Percentiles rank a stretch among this genome's conserved stretches.
Conservation (phyloP, 2,797 vertebrate species). For the Sternarchorhynchus goeldii region DNA sequence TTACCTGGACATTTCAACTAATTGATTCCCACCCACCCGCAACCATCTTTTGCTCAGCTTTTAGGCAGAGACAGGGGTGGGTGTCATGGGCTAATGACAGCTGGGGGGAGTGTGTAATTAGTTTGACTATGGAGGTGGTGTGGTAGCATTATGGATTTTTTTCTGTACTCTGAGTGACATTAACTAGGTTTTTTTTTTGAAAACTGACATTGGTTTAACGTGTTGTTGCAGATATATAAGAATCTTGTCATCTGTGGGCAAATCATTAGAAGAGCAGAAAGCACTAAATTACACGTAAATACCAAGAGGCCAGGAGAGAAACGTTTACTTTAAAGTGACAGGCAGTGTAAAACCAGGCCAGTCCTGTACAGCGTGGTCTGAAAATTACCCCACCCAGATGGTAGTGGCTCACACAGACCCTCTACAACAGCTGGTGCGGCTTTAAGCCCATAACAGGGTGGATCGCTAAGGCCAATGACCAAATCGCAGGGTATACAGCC, state of each 20-base stretch:
- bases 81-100: background rate
- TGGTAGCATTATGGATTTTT: no score
- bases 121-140: no score
- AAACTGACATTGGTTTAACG: background rate
- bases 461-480: slow-evolving; percentile 28
- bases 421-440: slow-evolving; percentile 45
- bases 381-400: slow-evolving; percentile 41
- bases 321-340: slow-evolving; percentile 20
- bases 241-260: background rate
- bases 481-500: slow-evolving; percentile 3
- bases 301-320: background rate
- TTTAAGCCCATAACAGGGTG: slow-evolving; percentile 43
- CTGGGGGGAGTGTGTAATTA: background rate
- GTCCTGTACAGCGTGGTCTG: slow-evolving; percentile 22
- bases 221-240: background rate
- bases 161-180: no score
- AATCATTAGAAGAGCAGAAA: background rate
- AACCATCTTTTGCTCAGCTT: slow-evolving; percentile 65
- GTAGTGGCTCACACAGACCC: slow-evolving; percentile 31
- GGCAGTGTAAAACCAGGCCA: background rate
- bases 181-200: no score
- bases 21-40: slow-evolving; percentile 63
- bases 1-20: slow-evolving; percentile 72
- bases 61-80: slow-evolving; percentile 60
- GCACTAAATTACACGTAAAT: background rate